Evolutionary conservation across 2,888 invertebrate genomes (phyloP), one percentile per base, ranked within the genome.

Genomic region (Oxyteleia sp.): DNA sequence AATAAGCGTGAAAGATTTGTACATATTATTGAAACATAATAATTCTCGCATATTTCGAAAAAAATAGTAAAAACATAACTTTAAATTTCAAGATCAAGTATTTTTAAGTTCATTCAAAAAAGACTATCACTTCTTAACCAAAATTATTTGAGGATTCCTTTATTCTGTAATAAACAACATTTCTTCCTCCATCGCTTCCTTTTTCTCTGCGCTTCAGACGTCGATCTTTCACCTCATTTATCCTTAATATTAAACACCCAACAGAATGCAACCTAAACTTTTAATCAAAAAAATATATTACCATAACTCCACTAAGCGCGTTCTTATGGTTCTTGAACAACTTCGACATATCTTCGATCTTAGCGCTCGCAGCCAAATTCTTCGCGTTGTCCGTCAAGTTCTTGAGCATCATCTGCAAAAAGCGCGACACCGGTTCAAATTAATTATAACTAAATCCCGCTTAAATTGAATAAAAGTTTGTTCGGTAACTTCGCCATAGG

Each of bases 271-370:
- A 26, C 4, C 26, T 26, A 26, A 26, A 26, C 4, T 26, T 32
- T 32, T 10, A 32, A 32, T 32, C 10, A 32, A 32, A 8, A 32
- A 32, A 32, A 32, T 10, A 2, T 32, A 76, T 96, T 92, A 98
- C 98, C 98, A 98, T 98, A 66, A 99, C 98, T 55, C 98, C 98
- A 84, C 97, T 98, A 18, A 98, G 94, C 0, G 98, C 98, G 92
- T 97, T 98, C 92, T 98, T 98, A 90, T 97, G 97, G 90, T 97
- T 98, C 93, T 99, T 98, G 94, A 99, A 97, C 61, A 99, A 94
- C 88, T 98, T 96, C 61, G 98, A 98, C 97, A 99, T 98, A 91
- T 99, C 99, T 94, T 99, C 99, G 84, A 99, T 99, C 94, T 99
- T 99, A 7, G 99, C 99, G 93, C 99, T 98, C 1, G 98, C 98